Evolutionary conservation across 2,113 vertebrate genomes (phyloP).

Genomic region (Anarhynchus alexandrinus): DNA sequence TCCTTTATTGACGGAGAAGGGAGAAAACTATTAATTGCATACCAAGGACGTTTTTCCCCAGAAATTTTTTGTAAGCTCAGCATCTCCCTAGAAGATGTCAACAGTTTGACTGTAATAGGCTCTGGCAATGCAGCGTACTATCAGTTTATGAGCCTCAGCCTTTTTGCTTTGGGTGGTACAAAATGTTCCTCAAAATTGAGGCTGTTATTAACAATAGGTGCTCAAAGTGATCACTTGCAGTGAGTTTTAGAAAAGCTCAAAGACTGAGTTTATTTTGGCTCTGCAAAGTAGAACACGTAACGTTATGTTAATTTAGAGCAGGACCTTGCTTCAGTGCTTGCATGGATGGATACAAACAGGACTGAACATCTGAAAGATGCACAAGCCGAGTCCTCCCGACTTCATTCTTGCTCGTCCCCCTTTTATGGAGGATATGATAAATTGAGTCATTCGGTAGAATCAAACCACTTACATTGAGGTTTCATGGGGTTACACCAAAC

Average conservation of each 20-base stretch:
- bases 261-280: constrained; percentile 7
- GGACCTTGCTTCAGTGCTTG: background rate
- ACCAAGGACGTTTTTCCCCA: background rate
- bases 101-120: background rate
- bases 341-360: background rate
- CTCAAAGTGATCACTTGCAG: background rate
- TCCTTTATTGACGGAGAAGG: background rate
- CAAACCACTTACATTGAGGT: background rate
- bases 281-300: background rate
- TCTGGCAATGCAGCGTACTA: background rate
- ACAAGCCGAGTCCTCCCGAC: background rate
- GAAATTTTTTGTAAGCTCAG: background rate
- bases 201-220: background rate
- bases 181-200: background rate
- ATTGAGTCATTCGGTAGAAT: background rate
- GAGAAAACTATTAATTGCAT: constrained; percentile 19
- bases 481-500: background rate
- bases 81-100: background rate
- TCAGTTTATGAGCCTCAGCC: background rate
- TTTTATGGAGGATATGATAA: background rate
- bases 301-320: background rate
- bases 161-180: background rate
- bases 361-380: background rate
- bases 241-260: background rate
- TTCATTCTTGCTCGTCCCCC: background rate